Percentiles rank a stretch among this genome's conserved stretches.
Conservation (phyloP, 2,113 vertebrate species). For the Barnardius zonarius region DNA sequence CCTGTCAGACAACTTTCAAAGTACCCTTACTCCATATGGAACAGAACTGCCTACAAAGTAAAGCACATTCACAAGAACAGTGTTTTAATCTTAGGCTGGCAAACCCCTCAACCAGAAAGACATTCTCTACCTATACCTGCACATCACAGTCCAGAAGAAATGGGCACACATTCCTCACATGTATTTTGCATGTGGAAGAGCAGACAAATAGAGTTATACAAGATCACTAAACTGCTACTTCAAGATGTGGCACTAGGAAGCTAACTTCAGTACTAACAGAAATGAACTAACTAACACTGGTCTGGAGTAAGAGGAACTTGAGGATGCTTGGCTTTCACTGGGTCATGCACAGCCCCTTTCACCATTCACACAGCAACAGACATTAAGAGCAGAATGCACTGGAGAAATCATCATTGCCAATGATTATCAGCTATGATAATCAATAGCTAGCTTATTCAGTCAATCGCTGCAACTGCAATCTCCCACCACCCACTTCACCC, state of each 20-base stretch:
- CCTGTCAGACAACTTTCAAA: background rate
- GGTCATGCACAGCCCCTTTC: background rate
- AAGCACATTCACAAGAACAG: background rate
- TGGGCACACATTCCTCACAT: fast-evolving
- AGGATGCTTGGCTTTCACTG: background rate
- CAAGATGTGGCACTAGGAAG: background rate
- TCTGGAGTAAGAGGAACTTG: background rate
- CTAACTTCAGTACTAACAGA: background rate
- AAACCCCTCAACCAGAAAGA: background rate
- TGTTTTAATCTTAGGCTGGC: fast-evolving
- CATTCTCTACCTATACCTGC: background rate
- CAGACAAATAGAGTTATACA: background rate
- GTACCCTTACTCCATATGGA: background rate
- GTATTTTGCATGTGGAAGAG: background rate
- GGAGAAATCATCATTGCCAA: background rate
- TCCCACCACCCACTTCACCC: background rate
- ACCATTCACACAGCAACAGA: background rate
- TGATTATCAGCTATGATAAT: background rate
- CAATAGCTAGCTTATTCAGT: background rate
- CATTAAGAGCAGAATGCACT: background rate
- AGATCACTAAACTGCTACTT: background rate
- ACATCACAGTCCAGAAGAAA: background rate
- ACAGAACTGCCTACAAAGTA: background rate
- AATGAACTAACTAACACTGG: background rate
- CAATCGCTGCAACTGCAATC: background rate